These are phyloP conservation scores for Kradibia gibbosae DNA, from an alignment of 1,140 invertebrate genomes.

Conservation along the genomic window DNA sequence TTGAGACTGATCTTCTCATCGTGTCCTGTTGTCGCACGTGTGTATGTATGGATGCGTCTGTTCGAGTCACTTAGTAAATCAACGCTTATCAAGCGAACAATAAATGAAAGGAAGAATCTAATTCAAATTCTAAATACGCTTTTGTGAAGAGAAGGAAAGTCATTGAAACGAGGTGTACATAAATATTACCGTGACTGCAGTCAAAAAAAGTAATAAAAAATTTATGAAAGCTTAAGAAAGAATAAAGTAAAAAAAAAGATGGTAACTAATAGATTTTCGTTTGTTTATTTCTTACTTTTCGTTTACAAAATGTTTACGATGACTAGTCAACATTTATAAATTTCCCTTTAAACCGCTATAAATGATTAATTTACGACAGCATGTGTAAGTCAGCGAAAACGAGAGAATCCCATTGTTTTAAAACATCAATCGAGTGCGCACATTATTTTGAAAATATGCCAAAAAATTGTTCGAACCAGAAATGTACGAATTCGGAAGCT, in stretches of 20 bases:
- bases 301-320: not conserved
- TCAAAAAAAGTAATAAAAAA: constrained; percentile 18
- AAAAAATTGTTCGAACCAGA: not conserved
- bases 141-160: constrained; percentile 25
- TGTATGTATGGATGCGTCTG: not conserved
- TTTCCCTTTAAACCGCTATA: not conserved
- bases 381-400: not conserved
- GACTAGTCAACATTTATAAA: not conserved
- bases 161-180: constrained; percentile 17
- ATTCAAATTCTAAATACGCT: constrained; percentile 31
- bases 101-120: constrained; percentile 20
- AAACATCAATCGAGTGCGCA: not conserved
- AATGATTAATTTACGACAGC: not conserved
- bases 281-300: constrained; percentile 33
- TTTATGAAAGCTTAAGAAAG: not conserved
- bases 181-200: not conserved
- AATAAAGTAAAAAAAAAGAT: not conserved
- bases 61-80: constrained; percentile 29
- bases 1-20: constrained; percentile 29
- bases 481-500: not conserved
- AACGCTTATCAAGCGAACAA: constrained; percentile 24
- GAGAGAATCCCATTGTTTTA: not conserved
- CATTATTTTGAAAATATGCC: constrained; percentile 23
- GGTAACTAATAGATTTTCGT: constrained; percentile 10
- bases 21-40: not conserved